Percentiles rank a stretch among this genome's conserved stretches.
These are phyloP conservation scores for Mirza zaza DNA, from an alignment of 2,113 vertebrate genomes.

Conservation along the genomic window DNA sequence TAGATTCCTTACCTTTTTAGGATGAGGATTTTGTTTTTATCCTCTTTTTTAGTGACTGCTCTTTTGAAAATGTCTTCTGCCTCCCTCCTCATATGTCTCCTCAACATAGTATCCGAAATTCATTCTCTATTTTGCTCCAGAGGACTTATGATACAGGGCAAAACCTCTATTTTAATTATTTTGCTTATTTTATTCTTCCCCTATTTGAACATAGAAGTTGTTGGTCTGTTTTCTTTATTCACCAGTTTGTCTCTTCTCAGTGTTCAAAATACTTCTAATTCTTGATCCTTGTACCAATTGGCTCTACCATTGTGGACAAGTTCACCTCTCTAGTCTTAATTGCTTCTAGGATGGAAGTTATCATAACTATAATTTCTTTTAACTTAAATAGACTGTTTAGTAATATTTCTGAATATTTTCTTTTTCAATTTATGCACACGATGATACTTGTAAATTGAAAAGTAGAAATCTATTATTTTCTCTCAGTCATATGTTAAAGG, in stretches of 20 bases:
- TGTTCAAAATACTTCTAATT: not conserved
- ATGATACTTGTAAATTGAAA: not conserved
- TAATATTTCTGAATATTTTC: not conserved
- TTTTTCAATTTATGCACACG: not conserved
- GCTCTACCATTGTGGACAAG: rapidly evolving
- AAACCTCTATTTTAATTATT: not conserved
- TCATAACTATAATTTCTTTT: not conserved
- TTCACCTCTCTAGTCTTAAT: not conserved
- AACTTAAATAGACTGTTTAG: not conserved
- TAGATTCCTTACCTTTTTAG: not conserved
- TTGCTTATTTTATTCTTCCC: not conserved
- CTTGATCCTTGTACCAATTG: not conserved
- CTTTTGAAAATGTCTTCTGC: not conserved
- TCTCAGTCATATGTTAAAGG: not conserved
- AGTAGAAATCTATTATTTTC: not conserved
- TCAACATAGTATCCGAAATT: not conserved
- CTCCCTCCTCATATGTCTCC: not conserved
- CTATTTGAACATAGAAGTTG: not conserved
- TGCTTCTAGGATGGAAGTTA: rapidly evolving
- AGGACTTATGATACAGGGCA: not conserved
- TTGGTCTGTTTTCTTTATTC: not conserved
- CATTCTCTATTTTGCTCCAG: not conserved
- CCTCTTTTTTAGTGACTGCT: not conserved
- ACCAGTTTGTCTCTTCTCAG: not conserved
- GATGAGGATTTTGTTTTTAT: not conserved